phyloP scores from a whole-genome alignment of 2,797 vertebrate genomes.

The Micrastur ruficollis region DNA sequence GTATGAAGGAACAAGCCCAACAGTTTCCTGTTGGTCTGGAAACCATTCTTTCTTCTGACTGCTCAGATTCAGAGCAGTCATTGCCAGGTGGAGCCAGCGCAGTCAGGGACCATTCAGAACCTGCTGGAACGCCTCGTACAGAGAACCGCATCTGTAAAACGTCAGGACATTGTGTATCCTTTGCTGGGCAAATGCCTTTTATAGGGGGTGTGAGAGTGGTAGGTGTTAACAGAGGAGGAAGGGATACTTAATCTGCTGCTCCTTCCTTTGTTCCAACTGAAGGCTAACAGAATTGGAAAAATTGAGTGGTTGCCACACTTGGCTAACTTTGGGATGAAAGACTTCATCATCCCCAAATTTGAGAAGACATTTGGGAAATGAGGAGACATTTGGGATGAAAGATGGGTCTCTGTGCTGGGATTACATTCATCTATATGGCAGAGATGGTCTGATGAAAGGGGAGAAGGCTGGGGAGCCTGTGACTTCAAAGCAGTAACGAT shows the following conservation, averaged over 20 bases:
- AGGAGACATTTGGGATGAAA: neutral
- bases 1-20: neutral
- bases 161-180: constrained; percentile 77
- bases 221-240: neutral
- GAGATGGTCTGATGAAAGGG: neutral
- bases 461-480: neutral
- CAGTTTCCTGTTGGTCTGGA: neutral
- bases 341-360: neutral
- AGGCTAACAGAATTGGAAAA: neutral
- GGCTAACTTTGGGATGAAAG: neutral
- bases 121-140: constrained; percentile 58
- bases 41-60: neutral
- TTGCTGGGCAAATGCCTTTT: neutral
- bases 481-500: neutral
- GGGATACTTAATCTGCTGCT: neutral
- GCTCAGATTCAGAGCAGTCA: constrained; percentile 68
- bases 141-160: neutral
- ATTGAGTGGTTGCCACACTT: neutral
- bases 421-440: neutral
- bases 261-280: neutral
- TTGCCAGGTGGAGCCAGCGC: constrained; percentile 35
- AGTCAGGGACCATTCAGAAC: constrained; percentile 31
- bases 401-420: neutral
- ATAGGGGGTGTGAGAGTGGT: neutral
- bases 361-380: neutral